Conservation (phyloP, 2,113 vertebrate species). For the Paedocypris sp. region DNA sequence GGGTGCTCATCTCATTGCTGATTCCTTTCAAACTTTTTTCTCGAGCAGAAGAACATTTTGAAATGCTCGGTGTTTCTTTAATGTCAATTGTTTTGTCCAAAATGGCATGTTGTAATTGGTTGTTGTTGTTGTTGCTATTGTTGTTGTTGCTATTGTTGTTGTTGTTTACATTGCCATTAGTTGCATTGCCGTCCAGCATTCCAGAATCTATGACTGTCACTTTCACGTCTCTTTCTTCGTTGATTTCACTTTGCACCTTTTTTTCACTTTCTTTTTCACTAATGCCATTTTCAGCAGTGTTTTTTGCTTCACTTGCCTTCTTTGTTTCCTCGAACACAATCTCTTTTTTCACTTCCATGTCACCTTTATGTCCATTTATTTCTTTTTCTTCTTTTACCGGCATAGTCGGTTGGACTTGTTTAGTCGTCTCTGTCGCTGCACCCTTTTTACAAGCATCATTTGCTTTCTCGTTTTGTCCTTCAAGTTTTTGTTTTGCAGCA, state of each 20-base stretch:
- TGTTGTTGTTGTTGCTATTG: slow-evolving; percentile 54
- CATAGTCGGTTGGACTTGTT: slow-evolving; percentile 26
- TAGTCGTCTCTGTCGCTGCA: slow-evolving; percentile 28
- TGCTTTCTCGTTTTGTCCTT: slow-evolving; percentile 5
- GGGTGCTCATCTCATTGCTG: slow-evolving; percentile 44
- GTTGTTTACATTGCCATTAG: slow-evolving; percentile 59
- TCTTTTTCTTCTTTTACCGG: slow-evolving; percentile 22
- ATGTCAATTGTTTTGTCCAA: slow-evolving; percentile 17
- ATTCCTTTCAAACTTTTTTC: slow-evolving; percentile 22
- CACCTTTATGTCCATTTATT: slow-evolving; percentile 13
- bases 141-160: slow-evolving; percentile 62
- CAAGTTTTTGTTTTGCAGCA: neutral
- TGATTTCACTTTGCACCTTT: slow-evolving; percentile 17
- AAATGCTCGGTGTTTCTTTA: neutral
- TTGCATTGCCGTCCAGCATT: neutral
- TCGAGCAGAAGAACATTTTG: slow-evolving; percentile 1
- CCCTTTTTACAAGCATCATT: slow-evolving; percentile 14
- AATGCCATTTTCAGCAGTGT: slow-evolving; percentile 35
- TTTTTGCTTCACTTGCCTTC: slow-evolving; percentile 34
- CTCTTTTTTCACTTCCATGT: slow-evolving; percentile 6
- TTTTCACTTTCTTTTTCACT: slow-evolving; percentile 28
- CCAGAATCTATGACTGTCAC: slow-evolving; percentile 51
- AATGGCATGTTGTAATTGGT: slow-evolving; percentile 11
- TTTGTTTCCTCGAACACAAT: slow-evolving; percentile 34
- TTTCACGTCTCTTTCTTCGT: slow-evolving; percentile 37